Evolutionary conservation across 2,113 vertebrate species (phyloP).

Genomic region (Leptocoma aspasia): DNA sequence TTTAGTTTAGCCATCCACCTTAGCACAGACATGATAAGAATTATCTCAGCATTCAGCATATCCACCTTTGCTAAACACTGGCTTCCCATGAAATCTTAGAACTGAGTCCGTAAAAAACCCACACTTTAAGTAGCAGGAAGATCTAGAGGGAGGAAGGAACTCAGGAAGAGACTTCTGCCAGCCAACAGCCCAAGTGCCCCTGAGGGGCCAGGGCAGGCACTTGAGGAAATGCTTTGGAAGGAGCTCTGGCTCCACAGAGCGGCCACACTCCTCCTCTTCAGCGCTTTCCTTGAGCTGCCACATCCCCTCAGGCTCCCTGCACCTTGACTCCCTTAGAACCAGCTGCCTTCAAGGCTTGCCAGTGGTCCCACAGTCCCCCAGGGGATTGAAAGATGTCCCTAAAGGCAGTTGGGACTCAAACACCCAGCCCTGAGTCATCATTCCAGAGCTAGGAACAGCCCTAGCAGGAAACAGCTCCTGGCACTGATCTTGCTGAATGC

Average conservation of each 20-base stretch:
- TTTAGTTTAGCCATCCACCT: not conserved
- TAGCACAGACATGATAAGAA: not conserved
- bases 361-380: too few species aligned
- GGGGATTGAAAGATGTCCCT: accelerated
- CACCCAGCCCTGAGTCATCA: too few species aligned
- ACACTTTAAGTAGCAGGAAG: not conserved
- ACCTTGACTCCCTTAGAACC: not conserved
- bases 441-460: too few species aligned
- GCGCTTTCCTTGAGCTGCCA: accelerated
- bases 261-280: not conserved
- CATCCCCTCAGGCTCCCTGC: not conserved
- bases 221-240: not conserved
- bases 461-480: too few species aligned
- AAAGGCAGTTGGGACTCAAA: not conserved
- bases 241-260: not conserved
- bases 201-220: not conserved
- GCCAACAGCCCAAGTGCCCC: accelerated
- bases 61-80: not conserved
- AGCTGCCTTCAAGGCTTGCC: not conserved
- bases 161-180: not conserved
- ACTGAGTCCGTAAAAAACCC: not conserved
- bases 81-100: not conserved
- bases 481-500: too few species aligned
- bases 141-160: too few species aligned
- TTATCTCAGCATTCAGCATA: not conserved